A percentile compares a stretch with the other conserved stretches of the same genome.
Evolutionary conservation across 2,797 vertebrate species (phyloP).

Genomic region (Loriculus beryllinus): DNA sequence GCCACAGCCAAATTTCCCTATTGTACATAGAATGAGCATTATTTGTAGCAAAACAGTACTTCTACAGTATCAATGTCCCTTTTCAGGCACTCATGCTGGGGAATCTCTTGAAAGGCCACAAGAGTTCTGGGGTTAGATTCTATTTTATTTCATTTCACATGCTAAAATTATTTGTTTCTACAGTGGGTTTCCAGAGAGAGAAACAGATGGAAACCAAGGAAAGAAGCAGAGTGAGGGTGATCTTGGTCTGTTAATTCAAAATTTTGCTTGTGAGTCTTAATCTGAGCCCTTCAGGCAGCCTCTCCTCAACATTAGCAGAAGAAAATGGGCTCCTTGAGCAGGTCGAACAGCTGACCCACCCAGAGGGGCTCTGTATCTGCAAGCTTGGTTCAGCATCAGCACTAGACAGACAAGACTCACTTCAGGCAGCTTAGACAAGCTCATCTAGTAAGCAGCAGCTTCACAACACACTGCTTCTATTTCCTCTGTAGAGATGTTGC

Average conservation of each 20-base stretch:
- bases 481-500: neutral
- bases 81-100: neutral
- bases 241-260: neutral
- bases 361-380: neutral
- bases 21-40: neutral
- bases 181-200: neutral
- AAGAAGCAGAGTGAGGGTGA: neutral
- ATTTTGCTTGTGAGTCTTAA: accelerated
- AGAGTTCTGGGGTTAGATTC: neutral
- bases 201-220: neutral
- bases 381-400: neutral
- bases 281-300: neutral
- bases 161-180: neutral
- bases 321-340: neutral
- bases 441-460: neutral
- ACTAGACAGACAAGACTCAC: neutral
- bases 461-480: neutral
- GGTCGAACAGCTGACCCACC: neutral
- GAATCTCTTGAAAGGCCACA: neutral
- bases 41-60: neutral
- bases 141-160: neutral
- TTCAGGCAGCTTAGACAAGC: neutral
- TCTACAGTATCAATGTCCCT: neutral
- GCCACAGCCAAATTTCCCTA: neutral
- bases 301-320: neutral